Conservation (phyloP, 2,888 invertebrate species). For the Agriopis leucophaearia region DNA sequence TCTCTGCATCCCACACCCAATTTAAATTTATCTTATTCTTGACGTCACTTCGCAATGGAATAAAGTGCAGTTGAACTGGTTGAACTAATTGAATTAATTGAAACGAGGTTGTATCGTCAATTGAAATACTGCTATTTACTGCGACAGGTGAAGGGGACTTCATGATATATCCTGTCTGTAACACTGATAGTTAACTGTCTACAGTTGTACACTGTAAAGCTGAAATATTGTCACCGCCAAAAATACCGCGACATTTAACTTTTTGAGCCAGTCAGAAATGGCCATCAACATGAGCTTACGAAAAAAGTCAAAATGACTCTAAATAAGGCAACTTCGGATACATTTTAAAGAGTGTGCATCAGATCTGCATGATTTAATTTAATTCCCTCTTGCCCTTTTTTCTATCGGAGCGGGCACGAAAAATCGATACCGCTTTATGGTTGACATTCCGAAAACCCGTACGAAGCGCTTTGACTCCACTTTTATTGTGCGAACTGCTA, state of each 20-base stretch:
- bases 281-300: background rate
- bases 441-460: no score
- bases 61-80: constrained; percentile 49
- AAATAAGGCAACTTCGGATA: no score
- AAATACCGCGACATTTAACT: constrained; percentile 4
- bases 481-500: no score
- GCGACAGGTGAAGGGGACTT: constrained; percentile 19
- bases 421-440: no score
- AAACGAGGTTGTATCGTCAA: constrained; percentile 32
- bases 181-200: background rate
- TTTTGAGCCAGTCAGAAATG: constrained; percentile 4
- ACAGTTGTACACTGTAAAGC: background rate
- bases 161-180: constrained; percentile 2
- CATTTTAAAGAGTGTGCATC: no score
- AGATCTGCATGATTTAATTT: no score
- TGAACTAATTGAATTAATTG: constrained; percentile 46
- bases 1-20: background rate
- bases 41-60: constrained; percentile 40
- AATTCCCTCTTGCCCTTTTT: no score
- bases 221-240: constrained; percentile 11
- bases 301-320: constrained; percentile 8
- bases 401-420: no score
- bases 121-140: constrained; percentile 25
- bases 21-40: background rate
- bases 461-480: no score